Evolutionary conservation across 2,797 vertebrate genomes (phyloP).

Genomic region (Cossypha heuglini): DNA sequence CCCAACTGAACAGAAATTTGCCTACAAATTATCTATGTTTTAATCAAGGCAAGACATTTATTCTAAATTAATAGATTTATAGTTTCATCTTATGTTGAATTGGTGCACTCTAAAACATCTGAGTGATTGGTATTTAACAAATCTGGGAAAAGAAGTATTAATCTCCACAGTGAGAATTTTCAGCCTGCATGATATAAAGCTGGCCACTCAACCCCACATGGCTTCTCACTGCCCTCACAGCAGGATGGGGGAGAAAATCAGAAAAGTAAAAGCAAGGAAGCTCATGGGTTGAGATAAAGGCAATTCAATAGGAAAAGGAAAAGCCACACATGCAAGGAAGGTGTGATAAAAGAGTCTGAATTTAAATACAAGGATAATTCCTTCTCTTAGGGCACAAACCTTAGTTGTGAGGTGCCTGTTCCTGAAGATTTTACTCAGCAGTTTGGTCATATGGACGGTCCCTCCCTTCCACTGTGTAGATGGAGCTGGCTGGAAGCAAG

Average conservation of each 20-base stretch:
- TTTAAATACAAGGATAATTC: not conserved
- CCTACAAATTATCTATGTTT: not conserved
- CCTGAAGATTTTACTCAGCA: not conserved
- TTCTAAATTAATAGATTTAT: not conserved
- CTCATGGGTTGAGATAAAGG: not conserved
- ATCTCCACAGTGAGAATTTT: not conserved
- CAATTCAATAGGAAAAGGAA: not conserved
- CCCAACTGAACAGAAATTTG: not conserved
- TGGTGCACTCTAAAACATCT: not conserved
- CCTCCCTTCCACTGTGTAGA: not conserved
- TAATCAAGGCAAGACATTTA: not conserved
- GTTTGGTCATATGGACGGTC: not conserved
- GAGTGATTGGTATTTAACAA: not conserved
- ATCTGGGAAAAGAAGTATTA: not conserved
- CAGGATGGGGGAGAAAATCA: not conserved
- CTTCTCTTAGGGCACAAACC: not conserved
- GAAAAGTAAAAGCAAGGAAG: not conserved
- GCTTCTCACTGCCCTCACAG: rapidly evolving
- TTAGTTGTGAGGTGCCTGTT: not conserved
- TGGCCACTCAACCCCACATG: not conserved
- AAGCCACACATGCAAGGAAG: not conserved
- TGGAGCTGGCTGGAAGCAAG: not conserved
- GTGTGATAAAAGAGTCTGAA: not conserved
- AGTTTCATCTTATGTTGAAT: not conserved
- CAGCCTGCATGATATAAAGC: not conserved